Evolutionary conservation across 2,113 vertebrate species (phyloP), one percentile per base, ranked within the genome.

Genomic region (Xyliphius kryptos): DNA sequence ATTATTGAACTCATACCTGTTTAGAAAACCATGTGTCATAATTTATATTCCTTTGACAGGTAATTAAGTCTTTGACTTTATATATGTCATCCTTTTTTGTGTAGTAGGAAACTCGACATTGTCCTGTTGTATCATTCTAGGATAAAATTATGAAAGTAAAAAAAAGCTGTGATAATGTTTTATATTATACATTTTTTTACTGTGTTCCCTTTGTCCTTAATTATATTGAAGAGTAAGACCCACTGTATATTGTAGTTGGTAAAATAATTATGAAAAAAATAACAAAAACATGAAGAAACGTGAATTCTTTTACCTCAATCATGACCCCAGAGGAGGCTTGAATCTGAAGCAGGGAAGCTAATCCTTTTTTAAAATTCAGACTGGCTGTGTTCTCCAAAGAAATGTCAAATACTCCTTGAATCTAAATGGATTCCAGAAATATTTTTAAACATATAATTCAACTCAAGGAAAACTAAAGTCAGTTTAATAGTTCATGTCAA

Each of bases 61-160:
- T 60, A 49, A 59, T 13, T 46, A 59, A 50, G 50, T 46, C 11
- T 58, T 67, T 59, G 21, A 67, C 38, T 60, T 60, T 67, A 32
- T 37, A 51, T 12, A 67, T 60, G 17, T 59, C 65, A 67, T 59
- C 22, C 15, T 26, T 50, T n/a, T 17, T 19, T 5, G 7, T 67
- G 13, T 44, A 22, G 40, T 67, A 60, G 36, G 65, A 44, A 40
- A 67, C 56, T 14, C 59, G 56, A 11, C 65, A 67, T 36, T 43
- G 47, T 46, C 65, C 65, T 46, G 65, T 67, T 53, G 17, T n/a
- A 10, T 60, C 65, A 60, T 67, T 56, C 65, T 67, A 41, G 32
- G 58, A 52, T 32, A 32, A 43, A 32, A 5, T 32, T 32, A 32
- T 32, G 7, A 32, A 32, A 32, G 26, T 32, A 3, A 32, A 5